phyloP scores from a whole-genome alignment of 2,888 invertebrate species.

The Beris morrisii region DNA sequence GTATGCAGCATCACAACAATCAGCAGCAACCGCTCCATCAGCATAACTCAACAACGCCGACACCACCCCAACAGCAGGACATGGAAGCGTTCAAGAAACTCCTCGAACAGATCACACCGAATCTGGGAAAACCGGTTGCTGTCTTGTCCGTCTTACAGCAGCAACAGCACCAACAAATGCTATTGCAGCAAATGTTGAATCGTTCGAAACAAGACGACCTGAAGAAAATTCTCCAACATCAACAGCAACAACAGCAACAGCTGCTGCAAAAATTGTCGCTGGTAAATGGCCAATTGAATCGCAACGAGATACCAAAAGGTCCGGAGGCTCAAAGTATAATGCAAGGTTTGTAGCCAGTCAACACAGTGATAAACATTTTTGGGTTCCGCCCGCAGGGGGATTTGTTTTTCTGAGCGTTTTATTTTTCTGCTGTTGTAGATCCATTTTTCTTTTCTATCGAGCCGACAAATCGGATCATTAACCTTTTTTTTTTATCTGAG shows the following conservation, averaged over 20 bases:
- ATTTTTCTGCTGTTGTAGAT: no score
- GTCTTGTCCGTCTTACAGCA: background rate
- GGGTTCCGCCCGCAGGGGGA: no score
- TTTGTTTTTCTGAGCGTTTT: no score
- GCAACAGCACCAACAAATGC: conserved; percentile 31
- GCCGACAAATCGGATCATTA: no score
- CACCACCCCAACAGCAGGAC: conserved; percentile 61
- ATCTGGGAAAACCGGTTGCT: background rate
- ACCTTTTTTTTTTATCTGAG: conserved; percentile 28
- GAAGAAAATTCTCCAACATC: conserved; percentile 31
- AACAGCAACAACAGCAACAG: conserved; percentile 48
- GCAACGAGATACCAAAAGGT: conserved; percentile 65
- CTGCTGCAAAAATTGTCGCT: conserved; percentile 51
- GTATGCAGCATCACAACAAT: conserved; percentile 5
- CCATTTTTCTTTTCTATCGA: no score
- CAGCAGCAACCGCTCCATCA: conserved; percentile 24
- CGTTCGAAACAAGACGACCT: conserved; percentile 9
- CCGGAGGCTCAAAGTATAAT: conserved; percentile 78
- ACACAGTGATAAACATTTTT: no score
- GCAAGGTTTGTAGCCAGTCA: conserved; percentile 64
- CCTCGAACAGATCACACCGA: conserved; percentile 47
- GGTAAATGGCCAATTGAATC: conserved; percentile 16
- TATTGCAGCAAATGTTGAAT: conserved; percentile 27
- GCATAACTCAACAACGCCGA: conserved; percentile 4
- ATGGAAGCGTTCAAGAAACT: conserved; percentile 78